A percentile compares a stretch with the other conserved stretches of the same genome.
Evolutionary conservation across 2,888 invertebrate species (phyloP).

Genomic region (Ochropacha duplaris): DNA sequence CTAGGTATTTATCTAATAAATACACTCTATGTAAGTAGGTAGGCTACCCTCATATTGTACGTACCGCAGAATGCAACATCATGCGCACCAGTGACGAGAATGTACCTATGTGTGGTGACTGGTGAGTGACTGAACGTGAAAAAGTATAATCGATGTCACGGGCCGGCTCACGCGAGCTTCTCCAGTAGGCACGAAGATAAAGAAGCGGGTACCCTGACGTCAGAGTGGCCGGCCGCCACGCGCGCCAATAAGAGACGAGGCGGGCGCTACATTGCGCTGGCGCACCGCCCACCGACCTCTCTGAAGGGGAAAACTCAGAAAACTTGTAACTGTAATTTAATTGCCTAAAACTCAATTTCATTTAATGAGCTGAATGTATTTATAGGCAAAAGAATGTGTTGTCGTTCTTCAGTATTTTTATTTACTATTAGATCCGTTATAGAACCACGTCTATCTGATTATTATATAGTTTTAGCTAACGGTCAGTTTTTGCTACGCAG

Average conservation of each 20-base stretch:
- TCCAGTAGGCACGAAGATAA: constrained; percentile 55
- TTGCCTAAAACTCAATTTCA: not conserved
- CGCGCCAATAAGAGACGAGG: constrained; percentile 68
- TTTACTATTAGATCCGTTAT: too few species aligned
- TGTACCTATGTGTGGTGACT: not conserved
- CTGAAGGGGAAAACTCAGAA: constrained; percentile 65
- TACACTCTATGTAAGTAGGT: not conserved
- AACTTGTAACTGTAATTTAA: constrained; percentile 29
- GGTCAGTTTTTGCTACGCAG: too few species aligned
- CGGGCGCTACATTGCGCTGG: constrained; percentile 57
- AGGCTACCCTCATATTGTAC: not conserved
- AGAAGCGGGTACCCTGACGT: constrained; percentile 68
- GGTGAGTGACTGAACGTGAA: not conserved
- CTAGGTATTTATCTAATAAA: not conserved
- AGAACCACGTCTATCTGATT: too few species aligned
- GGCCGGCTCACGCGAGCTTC: constrained; percentile 32
- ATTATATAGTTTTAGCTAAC: too few species aligned
- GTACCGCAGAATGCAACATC: not conserved
- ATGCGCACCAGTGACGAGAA: not conserved
- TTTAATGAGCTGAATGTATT: too few species aligned
- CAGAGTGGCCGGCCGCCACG: constrained; percentile 66
- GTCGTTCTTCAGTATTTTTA: not conserved
- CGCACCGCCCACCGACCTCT: constrained; percentile 67
- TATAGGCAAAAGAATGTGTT: not conserved
- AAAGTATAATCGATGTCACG: constrained; percentile 23